Conservation (phyloP, 2,797 vertebrate genomes). For the Chelmon rostratus region DNA sequence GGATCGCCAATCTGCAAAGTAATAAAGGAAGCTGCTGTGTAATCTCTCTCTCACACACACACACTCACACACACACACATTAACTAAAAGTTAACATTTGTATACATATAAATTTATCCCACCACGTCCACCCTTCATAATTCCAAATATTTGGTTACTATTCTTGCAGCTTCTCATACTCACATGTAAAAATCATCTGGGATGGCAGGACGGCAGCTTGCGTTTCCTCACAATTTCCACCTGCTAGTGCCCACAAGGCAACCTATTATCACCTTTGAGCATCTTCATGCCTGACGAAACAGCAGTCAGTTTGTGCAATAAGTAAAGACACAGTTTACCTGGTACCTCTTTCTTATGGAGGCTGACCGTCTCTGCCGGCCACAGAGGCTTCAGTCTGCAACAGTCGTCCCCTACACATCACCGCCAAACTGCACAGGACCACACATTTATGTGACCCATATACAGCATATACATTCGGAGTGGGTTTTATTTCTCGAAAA, state of each 20-base stretch:
- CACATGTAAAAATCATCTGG: neutral
- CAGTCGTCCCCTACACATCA: neutral
- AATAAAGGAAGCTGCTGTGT: constrained; percentile 38
- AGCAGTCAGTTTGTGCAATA: neutral
- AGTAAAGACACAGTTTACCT: neutral
- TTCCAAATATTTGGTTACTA: neutral
- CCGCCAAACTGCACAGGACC: neutral
- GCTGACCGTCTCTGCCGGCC: neutral
- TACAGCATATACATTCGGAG: neutral
- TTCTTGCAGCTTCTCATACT: neutral
- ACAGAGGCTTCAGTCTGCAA: neutral
- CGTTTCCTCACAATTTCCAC: neutral
- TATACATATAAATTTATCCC: neutral
- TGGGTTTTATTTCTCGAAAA: neutral
- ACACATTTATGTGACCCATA: neutral
- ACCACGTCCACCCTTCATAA: no score
- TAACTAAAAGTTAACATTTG: neutral
- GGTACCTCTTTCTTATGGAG: no score
- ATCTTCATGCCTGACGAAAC: no score
- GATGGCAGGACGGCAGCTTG: neutral
- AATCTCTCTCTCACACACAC: neutral
- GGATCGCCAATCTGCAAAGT: constrained; percentile 43
- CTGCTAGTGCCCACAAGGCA: neutral
- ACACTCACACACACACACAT: neutral
- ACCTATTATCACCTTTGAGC: neutral